A percentile compares a stretch with the other conserved stretches of the same genome.
Conservation (phyloP, 2,797 vertebrate genomes). For the Lepidocolaptes lacrymiger region DNA sequence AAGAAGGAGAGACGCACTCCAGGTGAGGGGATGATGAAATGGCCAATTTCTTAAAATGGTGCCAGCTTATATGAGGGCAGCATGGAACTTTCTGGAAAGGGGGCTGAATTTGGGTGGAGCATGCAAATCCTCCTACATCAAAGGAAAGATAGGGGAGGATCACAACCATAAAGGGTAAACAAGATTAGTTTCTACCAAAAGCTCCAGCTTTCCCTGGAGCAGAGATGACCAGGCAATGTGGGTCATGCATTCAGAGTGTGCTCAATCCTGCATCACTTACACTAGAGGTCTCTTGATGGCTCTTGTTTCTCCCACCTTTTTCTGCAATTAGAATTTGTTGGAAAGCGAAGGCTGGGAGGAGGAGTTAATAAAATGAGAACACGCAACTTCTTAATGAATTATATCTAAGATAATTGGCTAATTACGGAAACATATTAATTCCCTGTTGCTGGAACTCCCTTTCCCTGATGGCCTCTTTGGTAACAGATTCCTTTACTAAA, state of each 20-base stretch:
- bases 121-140: too few relatives aligned
- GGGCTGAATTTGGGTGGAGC: too few relatives aligned
- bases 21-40: too few relatives aligned
- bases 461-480: background rate
- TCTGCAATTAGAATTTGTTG: background rate
- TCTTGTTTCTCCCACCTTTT: background rate
- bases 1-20: too few relatives aligned
- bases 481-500: background rate
- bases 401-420: background rate
- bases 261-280: background rate
- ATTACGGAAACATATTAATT: constrained; percentile 9
- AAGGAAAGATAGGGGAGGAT: too few relatives aligned
- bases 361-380: background rate
- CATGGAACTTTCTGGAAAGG: too few relatives aligned
- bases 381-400: background rate
- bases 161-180: too few relatives aligned
- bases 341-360: background rate
- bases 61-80: too few relatives aligned
- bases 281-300: background rate
- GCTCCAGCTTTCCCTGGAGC: background rate
- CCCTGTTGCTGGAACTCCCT: background rate
- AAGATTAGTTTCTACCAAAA: background rate
- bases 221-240: fast-evolving
- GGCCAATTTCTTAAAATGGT: too few relatives aligned
- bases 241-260: fast-evolving